Evolutionary conservation across 2,888 invertebrate species (phyloP), one percentile per base, ranked within the genome.

Genomic region (Drosophila sordidula): DNA sequence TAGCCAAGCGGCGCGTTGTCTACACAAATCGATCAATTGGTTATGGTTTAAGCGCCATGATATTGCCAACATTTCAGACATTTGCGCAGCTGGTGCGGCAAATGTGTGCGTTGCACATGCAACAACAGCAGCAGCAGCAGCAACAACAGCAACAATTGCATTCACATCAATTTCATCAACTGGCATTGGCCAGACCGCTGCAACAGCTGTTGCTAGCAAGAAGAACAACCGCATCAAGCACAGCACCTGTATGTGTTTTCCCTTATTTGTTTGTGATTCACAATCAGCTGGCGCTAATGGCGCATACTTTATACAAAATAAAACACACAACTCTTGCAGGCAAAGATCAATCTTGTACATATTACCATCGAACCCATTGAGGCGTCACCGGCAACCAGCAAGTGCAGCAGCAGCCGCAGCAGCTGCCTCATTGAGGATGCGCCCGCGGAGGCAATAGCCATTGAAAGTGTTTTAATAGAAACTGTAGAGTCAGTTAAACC

Each of bases 341-440:
- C 90, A 62, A 90, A 86, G 75, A 91, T 91, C 88, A 91, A 89
- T 84, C 82, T 91, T 90, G 92, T 91, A 84, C 91, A 91, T 83
- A 90, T 91, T 69, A 91, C 89, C 77, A 86, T 91, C 70, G 90
- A 91, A 85, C 91, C 91, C 73, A 74, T 85, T 82, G 87, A 84
- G 75, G 66, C 57, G 36, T 16, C 58, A 9, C 50, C 75, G 32
- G n/a, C 18, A 46, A 1, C 38, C 55, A 69, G 49, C 65, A 66
- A 56, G 59, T 52, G 4, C 54, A 67, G 44, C 63, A 67, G 42
- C 69, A 47, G 38, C 51, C 64, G 51, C 61, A 61, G 39, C 57
- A 54, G 58, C 61, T 51, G 61, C 64, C 47, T 18, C 11, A 67
- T 44, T 39, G 64, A 52, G 51, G 51, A 64, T 41, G 16, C 34